These are phyloP conservation scores for Ectemnius lituratus DNA, from an alignment of 2,888 invertebrate genomes.

Conservation along the genomic window DNA sequence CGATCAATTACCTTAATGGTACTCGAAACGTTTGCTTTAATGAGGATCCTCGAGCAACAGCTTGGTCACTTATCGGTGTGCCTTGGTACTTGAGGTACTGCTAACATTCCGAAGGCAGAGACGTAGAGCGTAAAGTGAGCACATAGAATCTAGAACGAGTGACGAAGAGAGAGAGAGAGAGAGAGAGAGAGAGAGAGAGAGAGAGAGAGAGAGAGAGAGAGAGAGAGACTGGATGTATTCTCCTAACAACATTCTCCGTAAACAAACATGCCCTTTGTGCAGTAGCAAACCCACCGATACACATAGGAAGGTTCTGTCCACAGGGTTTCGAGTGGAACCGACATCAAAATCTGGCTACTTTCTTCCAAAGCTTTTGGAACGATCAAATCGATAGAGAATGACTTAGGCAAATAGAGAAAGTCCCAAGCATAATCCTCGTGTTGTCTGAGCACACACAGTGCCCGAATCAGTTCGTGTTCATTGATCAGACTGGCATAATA, in stretches of 20 bases:
- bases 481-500: conserved; percentile 28
- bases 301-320: no score
- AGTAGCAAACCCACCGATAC: no score
- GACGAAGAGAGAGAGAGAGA: no score
- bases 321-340: no score
- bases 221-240: conserved; percentile 4
- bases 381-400: no score
- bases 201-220: no score
- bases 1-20: conserved; percentile 8
- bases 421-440: conserved; percentile 11
- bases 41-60: conserved; percentile 13
- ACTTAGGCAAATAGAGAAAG: background rate
- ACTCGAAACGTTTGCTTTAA: conserved; percentile 3
- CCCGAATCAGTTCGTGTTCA: conserved; percentile 17
- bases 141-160: background rate
- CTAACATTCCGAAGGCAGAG: background rate
- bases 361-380: no score
- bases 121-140: no score
- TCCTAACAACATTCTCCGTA: no score
- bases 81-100: conserved; percentile 10
- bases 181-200: no score
- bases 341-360: no score
- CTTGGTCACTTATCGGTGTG: conserved; percentile 16
- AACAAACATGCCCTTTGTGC: no score
- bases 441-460: conserved; percentile 2